Base-by-base conservation (phyloP, 2,797 vertebrate genomes). In the Phyllotis vaccarum region DNA sequence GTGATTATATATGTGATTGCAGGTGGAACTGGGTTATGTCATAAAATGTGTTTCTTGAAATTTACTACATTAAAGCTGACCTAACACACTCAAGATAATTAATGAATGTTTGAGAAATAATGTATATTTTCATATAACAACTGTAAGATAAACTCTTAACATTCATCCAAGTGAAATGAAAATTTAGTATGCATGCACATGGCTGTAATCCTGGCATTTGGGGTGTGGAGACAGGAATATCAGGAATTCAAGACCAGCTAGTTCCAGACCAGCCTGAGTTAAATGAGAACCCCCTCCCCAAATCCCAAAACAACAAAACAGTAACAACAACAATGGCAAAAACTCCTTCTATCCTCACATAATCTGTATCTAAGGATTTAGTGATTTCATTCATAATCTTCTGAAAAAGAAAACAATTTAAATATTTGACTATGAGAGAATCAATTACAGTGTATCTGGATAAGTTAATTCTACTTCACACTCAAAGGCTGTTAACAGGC, bases 151-250 rank as follows among this genome's bases (percentile, higher is more conserved):
- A 85, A 58, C 43, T 90, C 66, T 46, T 62, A 56, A 49, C 3
- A 80, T 92, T 92, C 87, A 85, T 58, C 24, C 34, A 37, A 66
- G 76, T 87, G 74, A 93, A 95, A 79, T 58, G 74, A 75, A 91
- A 90, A 83, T 40, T 82, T 52, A 29, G 37, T 4, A 21, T 46
- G 81, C 31, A 10, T 46, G 27, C 58, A 43, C 19, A 64, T 5
- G 31, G 29, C 81, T 49, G 60, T 46, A 85, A 22, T 66, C 10
- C 43, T 85, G 82, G 43, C 31, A 24, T 66, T 49, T 49, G 68
- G 37, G 70, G 40, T 72, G 70, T 72, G 31, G 62, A 52, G 70
- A 43, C 7, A 16, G 34, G 31, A 68, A 31, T 31, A 52, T 86
- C 82, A n/a, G 21, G 56, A 85, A 31, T 49, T 85, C 82, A 24